Evolutionary conservation across 2,888 invertebrate genomes (phyloP).

Genomic region (Drosophila melanocephala): DNA sequence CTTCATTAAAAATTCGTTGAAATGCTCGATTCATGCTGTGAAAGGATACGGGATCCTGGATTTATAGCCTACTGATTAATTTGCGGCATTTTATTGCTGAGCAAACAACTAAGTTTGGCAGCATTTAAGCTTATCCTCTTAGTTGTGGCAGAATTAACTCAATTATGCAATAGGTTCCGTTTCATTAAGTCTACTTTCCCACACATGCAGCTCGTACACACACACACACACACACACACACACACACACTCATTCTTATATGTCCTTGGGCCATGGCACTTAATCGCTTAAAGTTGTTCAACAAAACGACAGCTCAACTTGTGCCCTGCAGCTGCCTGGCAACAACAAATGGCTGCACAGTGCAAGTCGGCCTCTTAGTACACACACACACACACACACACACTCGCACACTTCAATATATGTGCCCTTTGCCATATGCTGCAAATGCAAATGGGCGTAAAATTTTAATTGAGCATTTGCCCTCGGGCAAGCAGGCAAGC

Average conservation of each 20-base stretch:
- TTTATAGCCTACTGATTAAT: not conserved
- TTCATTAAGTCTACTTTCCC: slow-evolving; percentile 72
- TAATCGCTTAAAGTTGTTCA: slow-evolving; percentile 66
- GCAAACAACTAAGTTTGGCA: slow-evolving; percentile 11
- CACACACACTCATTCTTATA: slow-evolving; percentile 5
- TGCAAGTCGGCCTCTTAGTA: slow-evolving; percentile 34
- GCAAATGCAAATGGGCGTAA: slow-evolving; percentile 74
- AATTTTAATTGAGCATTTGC: slow-evolving; percentile 80
- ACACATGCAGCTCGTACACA: slow-evolving; percentile 33
- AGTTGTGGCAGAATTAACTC: slow-evolving; percentile 59
- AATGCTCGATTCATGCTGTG: not conserved
- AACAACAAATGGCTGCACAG: slow-evolving; percentile 35
- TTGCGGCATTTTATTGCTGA: not conserved
- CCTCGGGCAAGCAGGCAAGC: slow-evolving; percentile 66
- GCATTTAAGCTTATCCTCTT: slow-evolving; percentile 25
- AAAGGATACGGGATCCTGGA: not conserved
- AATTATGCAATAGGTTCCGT: slow-evolving; percentile 78
- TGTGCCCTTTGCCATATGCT: slow-evolving; percentile 39
- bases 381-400: slow-evolving; percentile 16
- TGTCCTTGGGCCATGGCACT: slow-evolving; percentile 57
- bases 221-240: slow-evolving; percentile 7
- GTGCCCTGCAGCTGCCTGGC: slow-evolving; percentile 46
- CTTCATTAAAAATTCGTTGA: not conserved
- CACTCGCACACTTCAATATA: slow-evolving; percentile 7
- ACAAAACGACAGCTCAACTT: slow-evolving; percentile 64